Evolutionary conservation across 2,888 invertebrate species (phyloP).

Genomic region (Trichopria drosophilae): DNA sequence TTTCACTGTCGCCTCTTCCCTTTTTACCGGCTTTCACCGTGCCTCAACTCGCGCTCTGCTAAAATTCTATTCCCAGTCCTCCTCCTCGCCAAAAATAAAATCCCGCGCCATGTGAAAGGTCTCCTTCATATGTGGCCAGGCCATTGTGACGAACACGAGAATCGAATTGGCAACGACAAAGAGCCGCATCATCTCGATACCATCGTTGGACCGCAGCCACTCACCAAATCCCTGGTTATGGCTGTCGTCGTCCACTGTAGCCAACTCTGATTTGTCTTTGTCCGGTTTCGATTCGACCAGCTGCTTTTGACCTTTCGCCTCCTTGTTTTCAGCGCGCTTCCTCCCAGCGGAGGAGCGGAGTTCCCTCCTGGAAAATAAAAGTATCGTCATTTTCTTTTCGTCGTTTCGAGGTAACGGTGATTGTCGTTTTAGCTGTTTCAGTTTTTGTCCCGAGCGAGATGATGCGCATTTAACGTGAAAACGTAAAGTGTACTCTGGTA

Average conservation of each 20-base stretch:
- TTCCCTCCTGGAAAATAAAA: conserved; percentile 37
- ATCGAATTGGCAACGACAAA: conserved; percentile 79
- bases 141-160: conserved; percentile 71
- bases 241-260: conserved; percentile 41
- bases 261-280: conserved; percentile 29
- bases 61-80: conserved; percentile 24
- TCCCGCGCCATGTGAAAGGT: conserved; percentile 60
- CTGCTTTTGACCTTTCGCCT: conserved; percentile 33
- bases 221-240: conserved; percentile 52
- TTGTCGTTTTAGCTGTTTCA: neutral
- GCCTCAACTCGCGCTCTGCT: conserved; percentile 7
- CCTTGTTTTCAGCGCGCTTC: conserved; percentile 39
- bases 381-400: conserved; percentile 1
- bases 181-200: conserved; percentile 76
- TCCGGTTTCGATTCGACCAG: conserved; percentile 29
- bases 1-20: neutral
- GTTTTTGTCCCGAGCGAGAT: neutral
- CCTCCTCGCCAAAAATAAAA: conserved; percentile 48
- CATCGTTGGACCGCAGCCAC: conserved; percentile 63
- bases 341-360: conserved; percentile 42
- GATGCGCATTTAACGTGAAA: no score
- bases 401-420: conserved; percentile 1
- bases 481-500: no score
- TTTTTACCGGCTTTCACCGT: neutral
- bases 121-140: conserved; percentile 73